Conservation (phyloP, 2,888 invertebrate species). For the Lasioglossum lativentre region DNA sequence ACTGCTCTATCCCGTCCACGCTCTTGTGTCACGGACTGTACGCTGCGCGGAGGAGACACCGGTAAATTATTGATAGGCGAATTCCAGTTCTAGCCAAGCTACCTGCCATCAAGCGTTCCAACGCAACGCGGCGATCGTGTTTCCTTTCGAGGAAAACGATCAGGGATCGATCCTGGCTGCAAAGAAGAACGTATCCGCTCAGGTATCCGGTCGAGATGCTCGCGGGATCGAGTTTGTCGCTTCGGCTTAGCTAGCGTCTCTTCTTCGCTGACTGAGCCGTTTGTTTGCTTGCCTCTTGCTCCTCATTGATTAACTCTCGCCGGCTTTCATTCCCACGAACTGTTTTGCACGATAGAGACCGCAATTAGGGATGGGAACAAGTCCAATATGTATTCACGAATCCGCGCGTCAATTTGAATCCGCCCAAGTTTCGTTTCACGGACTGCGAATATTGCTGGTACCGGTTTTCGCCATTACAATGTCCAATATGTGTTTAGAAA, state of each 20-base stretch:
- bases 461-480: background rate
- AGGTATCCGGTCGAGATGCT: conserved; percentile 48
- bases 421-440: background rate
- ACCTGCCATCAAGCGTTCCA: conserved; percentile 19
- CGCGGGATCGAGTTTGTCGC: conserved; percentile 40
- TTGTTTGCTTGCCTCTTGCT: conserved; percentile 21
- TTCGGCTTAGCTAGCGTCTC: conserved; percentile 44
- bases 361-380: background rate
- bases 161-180: conserved; percentile 37
- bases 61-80: conserved; percentile 60
- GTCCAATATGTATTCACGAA: conserved; percentile 12
- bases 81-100: conserved; percentile 51
- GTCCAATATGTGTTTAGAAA: background rate
- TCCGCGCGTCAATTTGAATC: background rate
- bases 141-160: conserved; percentile 63
- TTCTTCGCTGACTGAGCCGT: conserved; percentile 7
- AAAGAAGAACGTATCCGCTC: conserved; percentile 59
- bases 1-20: background rate
- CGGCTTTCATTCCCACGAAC: conserved; percentile 36
- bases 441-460: background rate
- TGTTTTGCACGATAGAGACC: conserved; percentile 10
- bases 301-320: conserved; percentile 37
- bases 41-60: background rate
- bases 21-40: background rate
- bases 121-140: conserved; percentile 44